These are phyloP conservation scores for Pelvicachromis taeniatus DNA, from an alignment of 2,113 vertebrate species.

Conservation along the genomic window DNA sequence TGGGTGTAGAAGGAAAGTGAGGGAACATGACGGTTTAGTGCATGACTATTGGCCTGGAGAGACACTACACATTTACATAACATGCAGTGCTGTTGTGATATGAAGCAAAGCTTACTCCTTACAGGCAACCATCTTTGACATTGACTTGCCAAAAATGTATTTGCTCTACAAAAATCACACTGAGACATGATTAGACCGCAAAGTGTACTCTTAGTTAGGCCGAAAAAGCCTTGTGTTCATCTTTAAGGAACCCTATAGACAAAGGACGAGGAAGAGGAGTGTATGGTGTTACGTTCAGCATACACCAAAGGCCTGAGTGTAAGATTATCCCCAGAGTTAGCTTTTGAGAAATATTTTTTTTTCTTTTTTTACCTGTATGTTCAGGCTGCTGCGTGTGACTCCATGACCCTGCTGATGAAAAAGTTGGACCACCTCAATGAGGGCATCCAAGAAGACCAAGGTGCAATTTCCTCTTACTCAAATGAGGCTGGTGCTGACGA, in stretches of 20 bases:
- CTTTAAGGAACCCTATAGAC: neutral
- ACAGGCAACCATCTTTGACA: neutral
- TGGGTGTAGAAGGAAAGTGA: conserved; percentile 15
- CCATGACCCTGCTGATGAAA: conserved; percentile 76
- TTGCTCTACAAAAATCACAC: neutral
- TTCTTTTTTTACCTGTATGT: neutral
- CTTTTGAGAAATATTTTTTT: neutral
- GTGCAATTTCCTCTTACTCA: conserved; percentile 49
- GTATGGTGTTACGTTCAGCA: neutral
- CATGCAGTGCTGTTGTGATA: neutral
- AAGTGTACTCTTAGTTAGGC: neutral
- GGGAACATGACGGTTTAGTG: conserved; percentile 2
- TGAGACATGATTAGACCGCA: neutral
- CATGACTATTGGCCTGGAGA: neutral
- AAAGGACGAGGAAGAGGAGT: neutral
- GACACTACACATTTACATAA: neutral
- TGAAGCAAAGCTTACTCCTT: neutral
- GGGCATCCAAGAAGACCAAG: conserved; percentile 72
- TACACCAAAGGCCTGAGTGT: neutral
- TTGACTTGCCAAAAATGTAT: neutral
- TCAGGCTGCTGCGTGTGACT: conserved; percentile 61
- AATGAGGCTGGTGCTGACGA: conserved; percentile 36
- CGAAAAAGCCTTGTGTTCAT: conserved; percentile 1
- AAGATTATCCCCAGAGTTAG: neutral
- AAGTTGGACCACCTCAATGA: conserved; percentile 77